Evolutionary conservation across 2,888 invertebrate genomes (phyloP).

Genomic region (Drosophila pullipes): DNA sequence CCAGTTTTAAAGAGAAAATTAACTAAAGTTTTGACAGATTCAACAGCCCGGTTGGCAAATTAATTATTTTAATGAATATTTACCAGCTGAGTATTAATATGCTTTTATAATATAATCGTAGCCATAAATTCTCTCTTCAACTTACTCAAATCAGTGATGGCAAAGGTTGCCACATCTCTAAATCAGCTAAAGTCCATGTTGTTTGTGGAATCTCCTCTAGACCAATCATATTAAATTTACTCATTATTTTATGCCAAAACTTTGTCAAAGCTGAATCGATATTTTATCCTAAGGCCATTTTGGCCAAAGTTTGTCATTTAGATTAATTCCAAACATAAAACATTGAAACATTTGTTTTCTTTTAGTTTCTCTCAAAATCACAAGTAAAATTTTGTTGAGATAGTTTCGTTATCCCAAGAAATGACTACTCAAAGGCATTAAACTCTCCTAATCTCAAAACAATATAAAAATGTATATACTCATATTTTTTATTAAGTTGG

Average conservation of each 20-base stretch:
- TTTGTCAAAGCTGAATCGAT: neutral
- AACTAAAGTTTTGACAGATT: constrained; percentile 3
- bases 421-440: neutral
- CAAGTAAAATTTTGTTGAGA: neutral
- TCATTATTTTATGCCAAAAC: neutral
- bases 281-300: neutral
- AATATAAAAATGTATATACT: neutral
- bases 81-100: neutral
- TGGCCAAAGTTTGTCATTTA: neutral
- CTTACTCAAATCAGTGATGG: neutral
- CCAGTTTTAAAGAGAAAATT: neutral
- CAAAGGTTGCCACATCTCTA: neutral
- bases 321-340: neutral
- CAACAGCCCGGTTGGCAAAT: neutral
- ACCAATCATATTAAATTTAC: neutral
- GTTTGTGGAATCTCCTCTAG: neutral
- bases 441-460: neutral
- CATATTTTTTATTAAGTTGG: neutral
- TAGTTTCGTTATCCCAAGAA: neutral
- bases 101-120: too few species aligned
- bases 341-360: neutral
- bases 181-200: neutral
- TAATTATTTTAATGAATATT: neutral
- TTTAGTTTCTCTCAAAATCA: neutral
- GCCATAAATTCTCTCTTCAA: neutral